Evolutionary conservation across 2,113 vertebrate genomes (phyloP).

Genomic region (Gymnarchus niloticus): DNA sequence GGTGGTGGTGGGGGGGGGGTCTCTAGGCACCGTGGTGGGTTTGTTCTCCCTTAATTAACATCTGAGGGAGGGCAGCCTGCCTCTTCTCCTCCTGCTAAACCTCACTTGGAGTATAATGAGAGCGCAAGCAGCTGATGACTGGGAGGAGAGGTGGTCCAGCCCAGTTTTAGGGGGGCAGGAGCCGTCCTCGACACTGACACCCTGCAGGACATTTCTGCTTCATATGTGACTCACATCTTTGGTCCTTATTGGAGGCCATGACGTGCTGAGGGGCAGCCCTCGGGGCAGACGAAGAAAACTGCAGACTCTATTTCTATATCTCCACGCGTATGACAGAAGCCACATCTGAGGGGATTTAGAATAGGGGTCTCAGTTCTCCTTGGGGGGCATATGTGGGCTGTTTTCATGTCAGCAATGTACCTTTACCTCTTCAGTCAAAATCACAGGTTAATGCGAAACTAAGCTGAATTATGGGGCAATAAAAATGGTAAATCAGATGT

Average conservation of each 20-base stretch:
- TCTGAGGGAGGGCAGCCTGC: not conserved
- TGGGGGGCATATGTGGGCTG: not conserved
- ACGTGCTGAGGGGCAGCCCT: not conserved
- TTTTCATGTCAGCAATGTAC: not conserved
- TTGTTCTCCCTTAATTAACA: constrained; percentile 25
- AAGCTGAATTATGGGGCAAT: not conserved
- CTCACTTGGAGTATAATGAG: not conserved
- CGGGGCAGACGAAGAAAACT: not conserved
- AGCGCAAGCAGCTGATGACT: not conserved
- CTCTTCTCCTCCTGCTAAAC: constrained; percentile 1
- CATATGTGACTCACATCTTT: no score
- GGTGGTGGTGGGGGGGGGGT: not conserved
- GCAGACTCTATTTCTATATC: not conserved
- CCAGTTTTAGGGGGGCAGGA: not conserved
- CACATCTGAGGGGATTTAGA: not conserved
- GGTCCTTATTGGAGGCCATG: not conserved
- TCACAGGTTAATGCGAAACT: not conserved
- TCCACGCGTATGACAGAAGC: not conserved
- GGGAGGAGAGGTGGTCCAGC: not conserved
- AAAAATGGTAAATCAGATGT: not conserved
- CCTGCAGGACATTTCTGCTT: not conserved
- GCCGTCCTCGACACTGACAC: not conserved
- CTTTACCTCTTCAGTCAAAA: not conserved
- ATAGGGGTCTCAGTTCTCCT: not conserved
- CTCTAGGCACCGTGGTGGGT: constrained; percentile 22